Evolutionary conservation across 1,140 invertebrate species (phyloP).

Genomic region (Habropoda laboriosa): DNA sequence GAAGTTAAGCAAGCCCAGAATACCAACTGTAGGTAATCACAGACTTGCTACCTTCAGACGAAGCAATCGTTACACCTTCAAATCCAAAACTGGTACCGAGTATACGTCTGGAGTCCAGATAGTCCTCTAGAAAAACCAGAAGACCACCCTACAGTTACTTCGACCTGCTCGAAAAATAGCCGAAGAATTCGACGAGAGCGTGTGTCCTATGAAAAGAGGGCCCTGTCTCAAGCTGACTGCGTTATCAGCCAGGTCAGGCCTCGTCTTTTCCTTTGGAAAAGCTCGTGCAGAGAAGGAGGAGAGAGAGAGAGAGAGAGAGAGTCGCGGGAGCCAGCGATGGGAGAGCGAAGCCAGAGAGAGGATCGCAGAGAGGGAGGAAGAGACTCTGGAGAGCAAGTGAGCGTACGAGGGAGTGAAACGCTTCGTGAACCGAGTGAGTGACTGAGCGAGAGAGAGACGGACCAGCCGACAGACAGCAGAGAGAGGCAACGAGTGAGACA

Average conservation of each 20-base stretch:
- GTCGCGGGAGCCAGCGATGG: conserved; percentile 52
- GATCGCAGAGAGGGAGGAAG: conserved; percentile 46
- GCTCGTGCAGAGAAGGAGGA: conserved; percentile 46
- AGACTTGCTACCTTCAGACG: too few species aligned
- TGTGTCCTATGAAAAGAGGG: too few species aligned
- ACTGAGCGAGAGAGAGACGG: conserved; percentile 42
- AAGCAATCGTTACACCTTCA: too few species aligned
- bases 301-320: too few species aligned
- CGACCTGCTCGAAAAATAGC: too few species aligned
- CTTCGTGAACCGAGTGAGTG: conserved; percentile 8
- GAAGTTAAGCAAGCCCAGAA: too few species aligned
- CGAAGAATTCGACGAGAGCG: not conserved
- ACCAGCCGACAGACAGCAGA: conserved; percentile 7
- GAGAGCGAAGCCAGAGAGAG: conserved; percentile 45
- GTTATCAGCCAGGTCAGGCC: conserved; percentile 51
- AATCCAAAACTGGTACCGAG: too few species aligned
- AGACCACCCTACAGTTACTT: too few species aligned
- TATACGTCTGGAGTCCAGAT: too few species aligned
- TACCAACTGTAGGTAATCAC: too few species aligned
- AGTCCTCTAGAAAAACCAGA: too few species aligned
- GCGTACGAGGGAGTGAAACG: conserved; percentile 47
- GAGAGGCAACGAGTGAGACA: conserved; percentile 11
- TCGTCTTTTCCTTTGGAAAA: conserved; percentile 55
- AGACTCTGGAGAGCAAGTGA: conserved; percentile 47
- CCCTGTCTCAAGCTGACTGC: not conserved